These are phyloP conservation scores for Lacanobia oleracea DNA, from an alignment of 2,888 invertebrate species.

Conservation along the genomic window DNA sequence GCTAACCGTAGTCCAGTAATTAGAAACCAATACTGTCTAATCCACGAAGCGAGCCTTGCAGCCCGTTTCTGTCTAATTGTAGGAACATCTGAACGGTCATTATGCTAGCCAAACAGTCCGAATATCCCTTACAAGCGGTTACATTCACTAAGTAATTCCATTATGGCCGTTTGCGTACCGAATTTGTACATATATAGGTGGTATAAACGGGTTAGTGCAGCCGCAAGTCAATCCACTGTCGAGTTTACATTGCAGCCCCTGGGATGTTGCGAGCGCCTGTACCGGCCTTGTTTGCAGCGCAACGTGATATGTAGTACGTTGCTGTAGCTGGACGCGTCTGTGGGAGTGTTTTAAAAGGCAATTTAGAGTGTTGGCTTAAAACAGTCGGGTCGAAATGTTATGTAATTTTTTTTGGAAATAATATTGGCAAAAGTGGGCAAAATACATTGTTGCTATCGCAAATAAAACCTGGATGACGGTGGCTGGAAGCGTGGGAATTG, in stretches of 20 bases:
- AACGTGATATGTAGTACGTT: conserved; percentile 29
- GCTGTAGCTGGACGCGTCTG: conserved; percentile 25
- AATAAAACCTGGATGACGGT: too few relatives aligned
- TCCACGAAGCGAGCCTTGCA: conserved; percentile 18
- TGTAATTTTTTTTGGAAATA: neutral
- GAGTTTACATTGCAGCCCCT: conserved; percentile 72
- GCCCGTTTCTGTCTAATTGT: conserved; percentile 26
- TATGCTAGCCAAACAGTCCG: conserved; percentile 31
- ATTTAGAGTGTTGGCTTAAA: neutral
- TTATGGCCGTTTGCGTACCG: conserved; percentile 59
- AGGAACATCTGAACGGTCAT: conserved; percentile 32
- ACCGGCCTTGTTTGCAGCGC: conserved; percentile 36
- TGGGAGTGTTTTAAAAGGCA: conserved; percentile 10
- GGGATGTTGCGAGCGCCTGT: conserved; percentile 49
- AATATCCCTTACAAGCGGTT: conserved; percentile 58
- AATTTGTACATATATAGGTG: conserved; percentile 58
- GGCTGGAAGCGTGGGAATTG: too few relatives aligned
- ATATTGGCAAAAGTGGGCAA: too few relatives aligned
- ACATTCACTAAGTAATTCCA: conserved; percentile 64
- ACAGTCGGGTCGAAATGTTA: neutral
- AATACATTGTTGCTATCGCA: too few relatives aligned
- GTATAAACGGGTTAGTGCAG: conserved; percentile 70
- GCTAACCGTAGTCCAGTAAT: neutral
- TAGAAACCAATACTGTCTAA: conserved; percentile 19
- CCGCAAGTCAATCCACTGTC: conserved; percentile 81